Evolutionary conservation across 1,140 invertebrate species (phyloP), one percentile per base, ranked within the genome.

Genomic region (Hyles vespertilio): DNA sequence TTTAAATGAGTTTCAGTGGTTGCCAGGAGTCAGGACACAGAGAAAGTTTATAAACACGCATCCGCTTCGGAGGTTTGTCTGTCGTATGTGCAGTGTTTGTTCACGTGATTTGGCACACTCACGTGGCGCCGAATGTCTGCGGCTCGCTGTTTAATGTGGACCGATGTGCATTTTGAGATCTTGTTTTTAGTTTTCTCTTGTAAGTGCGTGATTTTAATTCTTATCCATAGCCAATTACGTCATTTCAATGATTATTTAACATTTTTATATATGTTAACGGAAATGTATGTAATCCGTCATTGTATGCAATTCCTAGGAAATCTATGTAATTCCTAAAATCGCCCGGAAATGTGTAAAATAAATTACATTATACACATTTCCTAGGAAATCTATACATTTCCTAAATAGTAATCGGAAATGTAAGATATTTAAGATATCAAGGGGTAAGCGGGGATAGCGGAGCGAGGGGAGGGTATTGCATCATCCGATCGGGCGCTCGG

Each of bases 31-130:
- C 22, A 22, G 22, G 58, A 11, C n/a, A 48, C 57, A 45, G 52
- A 58, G 40, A 51, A 56, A 65, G 67, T 69, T 65, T 56, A 60
- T 69, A 65, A 65, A 69, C 63, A 69, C 40, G 53, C 47, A 45
- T 56, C 53, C 55, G 54, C 47, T 40, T 53, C 50, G 56, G 45
- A 56, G 40, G 59, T 64, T 61, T 49, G 36, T 49, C 46, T 49
- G 36, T 58, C 45, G 57, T 58, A 47, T 54, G 66, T 56, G 44
- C 32, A 5, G 11, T 67, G 54, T 62, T 65, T 65, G 61, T 60
- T 66, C 53, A 66, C 58, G 59, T 66, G 67, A 59, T 43, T 47
- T 55, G 36, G n/a, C 32, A 22, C 32, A n/a, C 47, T 58, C 58
- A 67, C 48, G 55, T 55, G 58, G 58, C 51, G 56, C 40, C 10